Evolutionary conservation across 2,888 invertebrate species (phyloP).

Genomic region (Cheilosia scutellata): DNA sequence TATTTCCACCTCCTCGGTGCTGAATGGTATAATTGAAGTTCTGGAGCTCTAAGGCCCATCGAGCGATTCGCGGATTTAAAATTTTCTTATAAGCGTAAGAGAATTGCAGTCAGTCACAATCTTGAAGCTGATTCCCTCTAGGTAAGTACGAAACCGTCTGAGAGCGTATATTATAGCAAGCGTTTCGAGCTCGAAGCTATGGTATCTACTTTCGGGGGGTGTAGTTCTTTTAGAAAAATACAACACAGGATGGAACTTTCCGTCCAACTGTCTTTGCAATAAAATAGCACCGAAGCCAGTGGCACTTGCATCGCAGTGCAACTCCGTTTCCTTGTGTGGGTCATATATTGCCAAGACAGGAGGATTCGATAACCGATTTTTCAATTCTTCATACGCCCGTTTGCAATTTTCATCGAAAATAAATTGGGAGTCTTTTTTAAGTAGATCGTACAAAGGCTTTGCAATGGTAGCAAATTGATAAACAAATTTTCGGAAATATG

Average conservation of each 20-base stretch:
- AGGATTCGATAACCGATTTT: slow-evolving; percentile 34
- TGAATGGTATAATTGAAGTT: slow-evolving; percentile 47
- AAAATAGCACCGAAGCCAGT: slow-evolving; percentile 77
- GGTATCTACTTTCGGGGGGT: slow-evolving; percentile 76
- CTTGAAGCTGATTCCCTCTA: slow-evolving; percentile 76
- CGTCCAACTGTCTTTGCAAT: slow-evolving; percentile 71
- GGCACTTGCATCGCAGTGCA: slow-evolving; percentile 79
- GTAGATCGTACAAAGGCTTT: slow-evolving; percentile 78
- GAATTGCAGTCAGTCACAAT: slow-evolving; percentile 78
- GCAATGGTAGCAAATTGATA: slow-evolving; percentile 73
- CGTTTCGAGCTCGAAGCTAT: slow-evolving; percentile 79
- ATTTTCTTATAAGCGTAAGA: slow-evolving; percentile 75
- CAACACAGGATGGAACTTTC: slow-evolving; percentile 77
- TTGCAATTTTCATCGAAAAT: slow-evolving; percentile 27
- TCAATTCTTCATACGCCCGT: slow-evolving; percentile 38
- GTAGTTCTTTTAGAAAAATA: slow-evolving; percentile 78
- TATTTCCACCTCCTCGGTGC: slow-evolving; percentile 38
- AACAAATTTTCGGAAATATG: slow-evolving; percentile 65
- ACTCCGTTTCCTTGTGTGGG: slow-evolving; percentile 77
- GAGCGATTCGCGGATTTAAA: slow-evolving; percentile 77
- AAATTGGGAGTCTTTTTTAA: slow-evolving; percentile 40
- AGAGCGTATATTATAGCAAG: slow-evolving; percentile 78
- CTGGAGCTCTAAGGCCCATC: slow-evolving; percentile 77
- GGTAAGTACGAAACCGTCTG: slow-evolving; percentile 77
- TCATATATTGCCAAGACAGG: slow-evolving; percentile 79